Percentiles rank a stretch among this genome's conserved stretches.
These are phyloP conservation scores for Dendrocopos noguchii DNA, from an alignment of 2,113 vertebrate species.

Conservation along the genomic window DNA sequence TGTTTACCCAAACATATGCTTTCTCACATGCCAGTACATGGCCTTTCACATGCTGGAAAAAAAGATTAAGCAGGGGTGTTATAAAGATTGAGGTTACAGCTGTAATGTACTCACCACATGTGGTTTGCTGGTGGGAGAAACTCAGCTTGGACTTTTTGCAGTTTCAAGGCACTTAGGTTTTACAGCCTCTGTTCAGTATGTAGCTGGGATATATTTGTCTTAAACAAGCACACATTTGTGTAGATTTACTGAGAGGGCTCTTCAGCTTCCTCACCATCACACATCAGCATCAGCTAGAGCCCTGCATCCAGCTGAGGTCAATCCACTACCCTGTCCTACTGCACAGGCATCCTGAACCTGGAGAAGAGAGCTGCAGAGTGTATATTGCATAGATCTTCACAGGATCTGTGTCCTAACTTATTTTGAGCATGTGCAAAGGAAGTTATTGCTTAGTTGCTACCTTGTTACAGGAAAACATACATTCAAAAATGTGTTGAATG, in stretches of 20 bases:
- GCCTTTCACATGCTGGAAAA: background rate
- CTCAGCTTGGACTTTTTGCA: background rate
- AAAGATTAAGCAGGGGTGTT: background rate
- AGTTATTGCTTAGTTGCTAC: background rate
- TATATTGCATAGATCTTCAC: background rate
- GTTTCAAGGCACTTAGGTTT: background rate
- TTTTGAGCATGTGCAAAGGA: background rate
- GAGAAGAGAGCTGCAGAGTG: background rate
- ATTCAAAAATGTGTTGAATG: background rate
- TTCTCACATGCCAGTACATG: background rate
- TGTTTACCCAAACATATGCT: background rate
- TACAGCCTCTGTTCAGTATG: background rate
- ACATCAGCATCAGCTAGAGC: background rate
- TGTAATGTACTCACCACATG: background rate
- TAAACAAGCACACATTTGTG: background rate
- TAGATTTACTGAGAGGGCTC: background rate
- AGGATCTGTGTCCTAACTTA: background rate
- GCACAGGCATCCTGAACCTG: background rate
- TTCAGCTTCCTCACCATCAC: background rate
- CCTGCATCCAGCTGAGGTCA: background rate
- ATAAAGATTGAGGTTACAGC: background rate
- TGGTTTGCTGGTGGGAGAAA: background rate
- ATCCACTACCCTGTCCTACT: background rate
- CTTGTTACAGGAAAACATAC: background rate
- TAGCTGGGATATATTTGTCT: background rate